Percentiles rank a stretch among this genome's conserved stretches.
Conservation (phyloP, 2,888 invertebrate species). For the Pasiphila rectangulata region DNA sequence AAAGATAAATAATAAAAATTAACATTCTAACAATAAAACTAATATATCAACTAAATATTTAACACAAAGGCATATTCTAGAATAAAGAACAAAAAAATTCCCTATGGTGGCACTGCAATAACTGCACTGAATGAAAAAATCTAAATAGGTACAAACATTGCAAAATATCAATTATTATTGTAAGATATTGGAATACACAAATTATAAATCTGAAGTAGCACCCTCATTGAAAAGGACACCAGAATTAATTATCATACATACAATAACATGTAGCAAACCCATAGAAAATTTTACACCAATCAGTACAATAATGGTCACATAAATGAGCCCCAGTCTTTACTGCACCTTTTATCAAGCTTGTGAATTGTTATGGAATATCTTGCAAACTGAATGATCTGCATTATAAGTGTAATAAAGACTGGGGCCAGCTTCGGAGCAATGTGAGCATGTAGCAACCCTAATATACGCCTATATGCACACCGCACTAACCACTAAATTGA, state of each 20-base stretch:
- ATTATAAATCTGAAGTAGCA: constrained; percentile 30
- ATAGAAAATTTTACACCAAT: constrained; percentile 79
- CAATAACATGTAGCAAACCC: constrained; percentile 69
- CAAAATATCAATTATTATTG: constrained; percentile 21
- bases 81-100: constrained; percentile 65
- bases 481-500: constrained; percentile 63
- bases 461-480: constrained; percentile 63
- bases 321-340: constrained; percentile 67
- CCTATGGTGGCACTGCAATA: constrained; percentile 57
- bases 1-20: constrained; percentile 75
- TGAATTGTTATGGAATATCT: constrained; percentile 15
- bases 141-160: constrained; percentile 29
- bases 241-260: constrained; percentile 40
- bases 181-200: constrained; percentile 45
- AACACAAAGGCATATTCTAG: constrained; percentile 72
- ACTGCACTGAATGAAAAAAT: constrained; percentile 45
- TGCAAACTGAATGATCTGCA: constrained; percentile 11
- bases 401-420: constrained; percentile 51
- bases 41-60: constrained; percentile 76
- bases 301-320: constrained; percentile 66
- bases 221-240: constrained; percentile 26
- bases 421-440: constrained; percentile 67
- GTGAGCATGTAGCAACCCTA: constrained; percentile 63
- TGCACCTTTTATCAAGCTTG: constrained; percentile 33
- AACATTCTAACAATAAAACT: constrained; percentile 68